A percentile compares a stretch with the other conserved stretches of the same genome.
Conservation (phyloP, 1,140 invertebrate species). For the Drosophila gunungcola region DNA sequence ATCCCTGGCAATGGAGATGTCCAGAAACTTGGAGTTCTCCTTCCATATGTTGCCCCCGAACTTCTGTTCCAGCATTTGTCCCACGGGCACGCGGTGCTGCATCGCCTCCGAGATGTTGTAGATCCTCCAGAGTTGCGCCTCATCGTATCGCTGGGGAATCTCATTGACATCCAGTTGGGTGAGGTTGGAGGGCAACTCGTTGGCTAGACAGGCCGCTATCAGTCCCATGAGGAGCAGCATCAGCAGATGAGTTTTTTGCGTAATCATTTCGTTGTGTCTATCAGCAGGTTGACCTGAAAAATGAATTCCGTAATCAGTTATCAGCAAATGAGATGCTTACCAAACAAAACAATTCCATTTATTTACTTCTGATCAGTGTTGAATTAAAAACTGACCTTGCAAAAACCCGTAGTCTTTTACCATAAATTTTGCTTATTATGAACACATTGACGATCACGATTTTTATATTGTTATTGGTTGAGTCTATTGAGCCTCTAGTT, state of each 20-base stretch:
- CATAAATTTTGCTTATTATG: background rate
- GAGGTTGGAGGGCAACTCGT: conserved; percentile 33
- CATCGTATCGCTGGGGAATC: conserved; percentile 85
- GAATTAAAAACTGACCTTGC: background rate
- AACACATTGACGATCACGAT: conserved; percentile 9
- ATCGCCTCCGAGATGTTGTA: conserved; percentile 76
- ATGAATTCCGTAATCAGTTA: conserved; percentile 1
- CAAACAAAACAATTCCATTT: background rate
- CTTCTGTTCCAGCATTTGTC: conserved; percentile 69
- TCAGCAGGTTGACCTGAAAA: conserved; percentile 21
- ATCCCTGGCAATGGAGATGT: conserved; percentile 72
- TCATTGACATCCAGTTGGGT: conserved; percentile 56
- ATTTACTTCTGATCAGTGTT: background rate
- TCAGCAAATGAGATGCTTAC: background rate
- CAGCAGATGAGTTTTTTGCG: conserved; percentile 12
- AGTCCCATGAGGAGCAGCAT: conserved; percentile 10
- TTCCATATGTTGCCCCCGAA: conserved; percentile 82
- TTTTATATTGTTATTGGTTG: conserved; percentile 7
- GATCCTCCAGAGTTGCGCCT: conserved; percentile 87
- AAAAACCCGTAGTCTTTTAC: background rate
- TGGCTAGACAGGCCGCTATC: background rate
- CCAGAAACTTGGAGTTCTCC: conserved; percentile 81
- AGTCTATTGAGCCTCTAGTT: background rate
- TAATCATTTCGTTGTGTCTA: conserved; percentile 13
- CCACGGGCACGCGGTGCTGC: conserved; percentile 56